Evolutionary conservation across 2,113 vertebrate species (phyloP).

Genomic region (Perccottus glenii): DNA sequence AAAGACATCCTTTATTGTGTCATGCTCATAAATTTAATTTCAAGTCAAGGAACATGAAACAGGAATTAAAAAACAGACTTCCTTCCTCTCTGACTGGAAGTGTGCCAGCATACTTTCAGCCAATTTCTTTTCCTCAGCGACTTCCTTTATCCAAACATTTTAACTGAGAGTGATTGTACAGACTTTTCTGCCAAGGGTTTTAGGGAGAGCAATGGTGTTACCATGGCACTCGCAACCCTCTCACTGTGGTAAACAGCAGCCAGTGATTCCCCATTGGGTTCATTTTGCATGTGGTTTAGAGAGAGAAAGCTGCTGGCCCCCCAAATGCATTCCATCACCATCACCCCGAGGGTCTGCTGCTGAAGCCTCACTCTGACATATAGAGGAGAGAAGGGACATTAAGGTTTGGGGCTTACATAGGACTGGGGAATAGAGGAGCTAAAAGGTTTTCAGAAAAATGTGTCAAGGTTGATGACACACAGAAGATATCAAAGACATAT

Average conservation of each 20-base stretch:
- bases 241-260: conserved; percentile 66
- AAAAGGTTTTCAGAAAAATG: conserved; percentile 40
- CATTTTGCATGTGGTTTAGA: conserved; percentile 74
- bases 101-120: conserved; percentile 67
- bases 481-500: conserved; percentile 36
- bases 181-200: conserved; percentile 65
- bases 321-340: conserved; percentile 78
- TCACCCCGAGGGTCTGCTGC: conserved; percentile 69
- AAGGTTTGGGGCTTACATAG: conserved; percentile 46
- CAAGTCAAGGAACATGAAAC: conserved; percentile 75
- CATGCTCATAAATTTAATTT: conserved; percentile 80
- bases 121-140: conserved; percentile 52
- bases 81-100: conserved; percentile 65
- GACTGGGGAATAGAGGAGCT: conserved; percentile 31
- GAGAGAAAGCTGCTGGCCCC: conserved; percentile 66
- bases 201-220: conserved; percentile 65
- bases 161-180: conserved; percentile 63
- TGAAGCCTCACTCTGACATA: conserved; percentile 64
- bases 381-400: conserved; percentile 37
- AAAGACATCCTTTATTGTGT: conserved; percentile 62
- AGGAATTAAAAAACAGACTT: conserved; percentile 68
- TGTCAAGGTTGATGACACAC: conserved; percentile 40
- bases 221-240: conserved; percentile 63
- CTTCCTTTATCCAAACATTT: conserved; percentile 65
- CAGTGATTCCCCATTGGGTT: conserved; percentile 71